Evolutionary conservation across 2,888 invertebrate species (phyloP).

Genomic region (Tipula helvola): DNA sequence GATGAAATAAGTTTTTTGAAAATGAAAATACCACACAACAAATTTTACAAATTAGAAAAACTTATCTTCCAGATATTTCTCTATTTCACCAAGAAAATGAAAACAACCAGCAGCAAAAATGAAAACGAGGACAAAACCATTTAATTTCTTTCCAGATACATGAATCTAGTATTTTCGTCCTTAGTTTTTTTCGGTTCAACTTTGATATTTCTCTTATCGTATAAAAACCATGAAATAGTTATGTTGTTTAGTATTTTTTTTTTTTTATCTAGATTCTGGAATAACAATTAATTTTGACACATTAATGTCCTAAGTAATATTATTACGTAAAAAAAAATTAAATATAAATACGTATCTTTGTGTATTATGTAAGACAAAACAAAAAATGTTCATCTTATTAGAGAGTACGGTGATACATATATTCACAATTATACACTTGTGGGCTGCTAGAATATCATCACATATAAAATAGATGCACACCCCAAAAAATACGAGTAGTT

Average conservation of each 20-base stretch:
- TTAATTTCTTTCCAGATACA: not conserved
- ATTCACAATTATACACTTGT: not conserved
- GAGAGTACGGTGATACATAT: not conserved
- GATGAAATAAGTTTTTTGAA: not conserved
- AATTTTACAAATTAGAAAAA: conserved; percentile 4
- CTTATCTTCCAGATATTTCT: not conserved
- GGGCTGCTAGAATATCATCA: not conserved
- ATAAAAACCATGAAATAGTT: not conserved
- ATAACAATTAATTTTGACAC: not conserved
- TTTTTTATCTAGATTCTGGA: not conserved
- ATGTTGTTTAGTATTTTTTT: not conserved
- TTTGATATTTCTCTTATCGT: not conserved
- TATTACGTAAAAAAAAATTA: not conserved
- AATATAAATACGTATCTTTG: not conserved
- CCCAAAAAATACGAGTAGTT: not conserved
- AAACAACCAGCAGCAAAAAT: not conserved
- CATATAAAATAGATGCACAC: not conserved
- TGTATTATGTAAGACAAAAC: not conserved
- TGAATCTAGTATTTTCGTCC: not conserved
- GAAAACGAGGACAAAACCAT: not conserved
- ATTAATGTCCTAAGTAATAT: not conserved
- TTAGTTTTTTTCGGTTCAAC: not conserved
- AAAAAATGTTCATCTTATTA: not conserved
- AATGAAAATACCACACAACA: not conserved
- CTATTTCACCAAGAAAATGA: not conserved